Conservation (phyloP, 1,140 invertebrate species). For the Solenopsis fugax region DNA sequence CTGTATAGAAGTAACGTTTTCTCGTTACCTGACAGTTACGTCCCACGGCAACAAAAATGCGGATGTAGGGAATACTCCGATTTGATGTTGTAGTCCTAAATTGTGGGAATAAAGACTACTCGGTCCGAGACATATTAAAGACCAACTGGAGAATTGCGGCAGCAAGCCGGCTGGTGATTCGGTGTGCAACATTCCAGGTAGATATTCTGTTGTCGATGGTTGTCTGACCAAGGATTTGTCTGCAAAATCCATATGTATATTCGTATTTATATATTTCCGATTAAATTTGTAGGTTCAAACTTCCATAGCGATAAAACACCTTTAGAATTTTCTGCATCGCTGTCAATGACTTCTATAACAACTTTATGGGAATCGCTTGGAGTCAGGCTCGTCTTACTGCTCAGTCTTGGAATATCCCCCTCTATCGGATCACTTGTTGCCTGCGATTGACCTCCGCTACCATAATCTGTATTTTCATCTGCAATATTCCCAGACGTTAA, state of each 20-base stretch:
- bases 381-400: constrained; percentile 82
- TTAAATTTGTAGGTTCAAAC: background rate
- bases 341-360: constrained; percentile 85
- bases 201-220: constrained; percentile 95
- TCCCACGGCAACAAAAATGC: constrained; percentile 98
- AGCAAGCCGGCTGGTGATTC: constrained; percentile 92
- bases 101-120: constrained; percentile 97
- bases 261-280: background rate
- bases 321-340: constrained; percentile 83
- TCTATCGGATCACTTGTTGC: constrained; percentile 79
- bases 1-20: background rate
- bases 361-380: constrained; percentile 85
- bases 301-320: constrained; percentile 71
- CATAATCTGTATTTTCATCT: constrained; percentile 84
- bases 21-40: constrained; percentile 91
- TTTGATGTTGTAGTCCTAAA: constrained; percentile 92
- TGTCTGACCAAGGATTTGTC: constrained; percentile 90
- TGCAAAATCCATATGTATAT: constrained; percentile 69
- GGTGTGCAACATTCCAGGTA: constrained; percentile 95
- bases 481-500: constrained; percentile 12
- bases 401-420: constrained; percentile 80
- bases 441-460: constrained; percentile 81
- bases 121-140: constrained; percentile 95
- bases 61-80: constrained; percentile 95
- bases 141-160: constrained; percentile 97